Base-by-base conservation (phyloP, 2,888 invertebrate species). In the Oegoconia quadripuncta region DNA sequence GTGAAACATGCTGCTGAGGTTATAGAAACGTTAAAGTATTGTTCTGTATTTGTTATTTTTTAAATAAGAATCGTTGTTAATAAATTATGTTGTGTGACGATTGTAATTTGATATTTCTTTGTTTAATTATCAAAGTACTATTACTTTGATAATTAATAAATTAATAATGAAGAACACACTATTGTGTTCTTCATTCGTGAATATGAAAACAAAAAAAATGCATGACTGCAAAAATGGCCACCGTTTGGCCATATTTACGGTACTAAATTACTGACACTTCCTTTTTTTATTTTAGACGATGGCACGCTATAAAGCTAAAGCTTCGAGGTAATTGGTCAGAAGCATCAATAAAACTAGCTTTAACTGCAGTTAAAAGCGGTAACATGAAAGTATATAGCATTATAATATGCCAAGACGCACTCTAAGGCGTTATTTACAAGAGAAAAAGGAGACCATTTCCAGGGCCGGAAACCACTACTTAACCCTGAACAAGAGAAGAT, bases 251-350 rank as follows among this genome's bases (percentile, higher is more conserved):
- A 38, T 41, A 41, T 41, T 41, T 41, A 17, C 41, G 41, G 12
- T 37, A 41, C 12, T 33, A 34, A 41, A 12, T 37, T 25, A 41
- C 12, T 30, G 17, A 9, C 18, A 18, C 27, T 15, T 8, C 14
- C 37, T 41, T 41, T 41, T 41, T 41, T 33, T 42, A 18, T 42
- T 42, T 42, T 37, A 42, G 38, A 38, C 34, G 32, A 42, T 42
- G 42, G 33, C 42, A 33, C 42, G 43, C 36, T 40, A 43, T 34
- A 42, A 39, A 39, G 14, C 38, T 35, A 40, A 39, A 44, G 44
- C 38, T 44, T 44, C 8, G 41, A 29, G 41, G 41, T 40, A 44
- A 41, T 39, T 44, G 42, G 44, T 37, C 44, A 41, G 44, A 44
- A 44, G 42, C 42, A 42, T 42, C 37, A 37, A 42, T 42, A 34